Conservation (phyloP, 2,888 invertebrate genomes). For the Sisyra terminalis region DNA sequence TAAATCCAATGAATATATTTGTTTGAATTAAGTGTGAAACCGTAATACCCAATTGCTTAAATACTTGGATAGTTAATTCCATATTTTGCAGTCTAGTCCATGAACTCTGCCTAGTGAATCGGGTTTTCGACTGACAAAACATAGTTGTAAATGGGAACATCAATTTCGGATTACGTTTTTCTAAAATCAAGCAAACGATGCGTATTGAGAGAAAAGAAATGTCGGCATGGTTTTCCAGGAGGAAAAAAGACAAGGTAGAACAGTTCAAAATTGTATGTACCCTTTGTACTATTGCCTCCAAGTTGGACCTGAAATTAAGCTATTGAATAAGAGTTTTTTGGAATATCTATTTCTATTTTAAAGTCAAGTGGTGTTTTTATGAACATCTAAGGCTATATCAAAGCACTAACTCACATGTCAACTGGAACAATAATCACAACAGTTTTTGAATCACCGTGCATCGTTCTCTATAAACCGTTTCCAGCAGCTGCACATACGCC, state of each 20-base stretch:
- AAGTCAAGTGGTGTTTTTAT: conserved; percentile 18
- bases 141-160: conserved; percentile 67
- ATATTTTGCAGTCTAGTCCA: conserved; percentile 36
- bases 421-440: conserved; percentile 63
- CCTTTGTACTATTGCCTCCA: too few relatives aligned
- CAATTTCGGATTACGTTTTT: conserved; percentile 15
- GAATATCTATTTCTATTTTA: conserved; percentile 4
- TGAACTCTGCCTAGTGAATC: conserved; percentile 58
- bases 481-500: conserved; percentile 57
- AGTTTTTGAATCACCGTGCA: conserved; percentile 49
- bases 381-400: conserved; percentile 63
- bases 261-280: too few relatives aligned
- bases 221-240: too few relatives aligned
- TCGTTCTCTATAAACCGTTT: conserved; percentile 55
- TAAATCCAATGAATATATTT: conserved; percentile 40
- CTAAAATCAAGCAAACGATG: too few relatives aligned
- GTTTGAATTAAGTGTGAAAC: conserved; percentile 41
- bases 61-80: conserved; percentile 39
- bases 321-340: too few relatives aligned
- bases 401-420: conserved; percentile 67
- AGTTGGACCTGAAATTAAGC: too few relatives aligned
- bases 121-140: conserved; percentile 74
- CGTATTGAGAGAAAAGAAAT: too few relatives aligned
- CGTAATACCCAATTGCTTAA: conserved; percentile 53
- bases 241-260: too few relatives aligned